Percentiles rank a stretch among this genome's conserved stretches.
These are phyloP conservation scores for Talpa occidentalis DNA, from an alignment of 2,113 vertebrate species.

Conservation along the genomic window DNA sequence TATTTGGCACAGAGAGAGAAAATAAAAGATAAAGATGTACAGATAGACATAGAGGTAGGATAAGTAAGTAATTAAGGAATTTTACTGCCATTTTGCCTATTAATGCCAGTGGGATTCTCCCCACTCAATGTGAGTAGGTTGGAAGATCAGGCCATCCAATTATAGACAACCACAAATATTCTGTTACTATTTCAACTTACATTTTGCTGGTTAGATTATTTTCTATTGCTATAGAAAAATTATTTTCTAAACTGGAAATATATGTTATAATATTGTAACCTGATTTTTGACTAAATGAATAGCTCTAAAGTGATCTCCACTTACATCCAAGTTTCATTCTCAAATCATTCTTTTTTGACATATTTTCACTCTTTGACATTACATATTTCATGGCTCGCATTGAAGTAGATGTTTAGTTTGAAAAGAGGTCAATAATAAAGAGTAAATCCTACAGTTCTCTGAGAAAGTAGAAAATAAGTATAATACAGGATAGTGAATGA, in stretches of 20 bases:
- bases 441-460: background rate
- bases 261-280: background rate
- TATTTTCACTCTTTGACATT: slow-evolving; percentile 23
- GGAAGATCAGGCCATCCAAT: background rate
- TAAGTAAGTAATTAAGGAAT: background rate
- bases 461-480: slow-evolving; percentile 27
- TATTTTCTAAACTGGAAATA: background rate
- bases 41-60: no score
- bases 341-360: slow-evolving; percentile 36
- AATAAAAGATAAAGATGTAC: background rate
- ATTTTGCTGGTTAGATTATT: slow-evolving; percentile 9
- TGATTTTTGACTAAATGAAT: slow-evolving; percentile 50
- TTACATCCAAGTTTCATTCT: slow-evolving; percentile 40
- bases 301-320: slow-evolving; percentile 36
- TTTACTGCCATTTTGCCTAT: background rate
- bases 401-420: background rate
- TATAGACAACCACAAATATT: background rate
- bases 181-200: background rate
- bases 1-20: background rate
- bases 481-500: background rate
- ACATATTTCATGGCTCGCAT: slow-evolving; percentile 32
- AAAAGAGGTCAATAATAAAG: slow-evolving; percentile 27
- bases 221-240: background rate
- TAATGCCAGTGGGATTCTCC: background rate
- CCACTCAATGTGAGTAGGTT: background rate